Evolutionary conservation across 1,140 invertebrate genomes (phyloP).

Genomic region (Drosophila kohkoa): DNA sequence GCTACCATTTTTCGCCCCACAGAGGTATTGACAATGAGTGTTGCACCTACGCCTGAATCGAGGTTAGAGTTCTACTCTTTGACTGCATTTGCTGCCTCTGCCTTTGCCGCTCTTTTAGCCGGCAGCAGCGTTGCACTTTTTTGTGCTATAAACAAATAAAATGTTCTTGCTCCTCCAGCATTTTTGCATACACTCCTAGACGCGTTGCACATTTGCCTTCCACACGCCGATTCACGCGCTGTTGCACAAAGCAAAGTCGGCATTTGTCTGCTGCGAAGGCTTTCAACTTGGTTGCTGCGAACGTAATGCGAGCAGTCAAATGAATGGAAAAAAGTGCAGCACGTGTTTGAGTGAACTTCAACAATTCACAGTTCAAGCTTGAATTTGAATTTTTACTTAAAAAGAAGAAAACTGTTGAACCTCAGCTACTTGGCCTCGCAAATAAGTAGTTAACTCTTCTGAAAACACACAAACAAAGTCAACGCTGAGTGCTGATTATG

Average conservation of each 20-base stretch:
- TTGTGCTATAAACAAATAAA: slow-evolving; percentile 79
- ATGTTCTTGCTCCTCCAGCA: slow-evolving; percentile 35
- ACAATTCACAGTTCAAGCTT: slow-evolving; percentile 26
- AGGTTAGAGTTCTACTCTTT: slow-evolving; percentile 37
- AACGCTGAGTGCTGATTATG: slow-evolving; percentile 35
- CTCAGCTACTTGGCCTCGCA: background rate
- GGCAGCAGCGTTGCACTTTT: slow-evolving; percentile 71
- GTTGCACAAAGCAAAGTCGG: slow-evolving; percentile 81
- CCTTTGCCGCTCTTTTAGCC: slow-evolving; percentile 30
- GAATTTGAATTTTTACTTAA: background rate
- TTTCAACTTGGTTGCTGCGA: slow-evolving; percentile 12
- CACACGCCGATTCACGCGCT: slow-evolving; percentile 67
- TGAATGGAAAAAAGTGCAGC: slow-evolving; percentile 68
- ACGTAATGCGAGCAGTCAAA: slow-evolving; percentile 50
- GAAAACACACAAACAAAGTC: slow-evolving; percentile 29
- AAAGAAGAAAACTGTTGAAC: background rate
- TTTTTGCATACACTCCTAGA: slow-evolving; percentile 55
- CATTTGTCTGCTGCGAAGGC: slow-evolving; percentile 50
- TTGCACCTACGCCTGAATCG: slow-evolving; percentile 50
- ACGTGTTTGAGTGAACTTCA: slow-evolving; percentile 60
- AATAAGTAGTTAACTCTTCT: slow-evolving; percentile 28
- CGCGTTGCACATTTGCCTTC: slow-evolving; percentile 68
- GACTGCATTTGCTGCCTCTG: slow-evolving; percentile 37
- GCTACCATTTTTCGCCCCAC: slow-evolving; percentile 36
- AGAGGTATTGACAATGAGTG: slow-evolving; percentile 64